phyloP scores from a whole-genome alignment of 2,888 invertebrate genomes.

The Lutraria lutraria region DNA sequence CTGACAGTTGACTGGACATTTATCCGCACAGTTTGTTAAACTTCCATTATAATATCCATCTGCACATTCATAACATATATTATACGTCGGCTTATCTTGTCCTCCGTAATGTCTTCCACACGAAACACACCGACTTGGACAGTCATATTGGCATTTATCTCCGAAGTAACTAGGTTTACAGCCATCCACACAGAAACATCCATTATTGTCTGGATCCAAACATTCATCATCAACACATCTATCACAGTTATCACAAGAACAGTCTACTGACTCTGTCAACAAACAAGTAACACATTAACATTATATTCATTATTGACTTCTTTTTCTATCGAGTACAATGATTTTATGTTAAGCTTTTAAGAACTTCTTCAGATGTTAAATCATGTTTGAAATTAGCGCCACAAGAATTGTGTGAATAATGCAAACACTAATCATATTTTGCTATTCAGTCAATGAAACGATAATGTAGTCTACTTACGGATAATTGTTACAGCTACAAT shows the following conservation, averaged over 20 bases:
- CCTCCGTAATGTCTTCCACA: neutral
- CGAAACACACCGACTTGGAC: neutral
- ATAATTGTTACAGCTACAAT: too few relatives aligned
- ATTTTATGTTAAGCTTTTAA: too few relatives aligned
- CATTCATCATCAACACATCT: neutral
- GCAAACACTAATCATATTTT: too few relatives aligned
- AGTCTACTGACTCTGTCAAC: neutral
- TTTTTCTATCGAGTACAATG: too few relatives aligned
- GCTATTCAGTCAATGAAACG: too few relatives aligned
- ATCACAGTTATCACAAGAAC: neutral
- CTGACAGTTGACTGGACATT: neutral
- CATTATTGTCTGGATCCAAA: neutral
- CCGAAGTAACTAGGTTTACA: neutral
- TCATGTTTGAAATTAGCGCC: too few relatives aligned
- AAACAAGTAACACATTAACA: neutral
- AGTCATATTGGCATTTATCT: neutral
- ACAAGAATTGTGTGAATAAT: too few relatives aligned
- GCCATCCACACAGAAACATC: neutral
- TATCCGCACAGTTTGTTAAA: neutral
- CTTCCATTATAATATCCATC: conserved; percentile 19
- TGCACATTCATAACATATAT: neutral
- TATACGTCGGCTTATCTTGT: neutral
- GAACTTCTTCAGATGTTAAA: too few relatives aligned
- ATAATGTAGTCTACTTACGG: too few relatives aligned
- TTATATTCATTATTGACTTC: too few relatives aligned